A percentile compares a stretch with the other conserved stretches of the same genome.
Conservation (phyloP, 2,113 vertebrate genomes). For the Noturus placidus region DNA sequence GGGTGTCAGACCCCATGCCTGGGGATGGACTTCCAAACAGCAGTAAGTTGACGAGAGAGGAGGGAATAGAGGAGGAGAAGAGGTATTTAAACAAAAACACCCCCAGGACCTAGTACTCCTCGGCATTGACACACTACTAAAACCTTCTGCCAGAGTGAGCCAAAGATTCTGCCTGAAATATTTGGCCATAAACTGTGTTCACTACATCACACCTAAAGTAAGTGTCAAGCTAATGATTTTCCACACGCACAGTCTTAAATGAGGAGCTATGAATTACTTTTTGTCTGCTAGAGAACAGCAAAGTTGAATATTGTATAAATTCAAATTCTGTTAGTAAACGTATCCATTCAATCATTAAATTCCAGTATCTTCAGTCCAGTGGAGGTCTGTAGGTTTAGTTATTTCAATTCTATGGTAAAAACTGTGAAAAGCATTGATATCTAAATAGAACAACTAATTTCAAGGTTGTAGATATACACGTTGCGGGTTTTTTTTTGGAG, state of each 20-base stretch:
- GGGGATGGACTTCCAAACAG: constrained; percentile 71
- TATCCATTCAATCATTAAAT: not conserved
- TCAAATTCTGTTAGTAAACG: not conserved
- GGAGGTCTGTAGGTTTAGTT: not conserved
- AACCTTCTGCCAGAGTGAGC: constrained; percentile 9
- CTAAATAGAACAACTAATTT: not conserved
- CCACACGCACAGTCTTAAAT: not conserved
- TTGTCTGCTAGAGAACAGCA: constrained; percentile 1
- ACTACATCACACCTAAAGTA: not conserved
- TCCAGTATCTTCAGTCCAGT: not conserved
- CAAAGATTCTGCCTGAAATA: constrained; percentile 27
- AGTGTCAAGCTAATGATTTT: not conserved
- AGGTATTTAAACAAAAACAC: constrained; percentile 65
- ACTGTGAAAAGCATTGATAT: not conserved
- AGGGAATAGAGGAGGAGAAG: constrained; percentile 50
- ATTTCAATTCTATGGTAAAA: not conserved
- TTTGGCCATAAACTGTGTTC: not conserved
- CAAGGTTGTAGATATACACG: constrained; percentile 19
- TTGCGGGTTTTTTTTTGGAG: constrained; percentile 36
- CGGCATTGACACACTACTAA: constrained; percentile 41
- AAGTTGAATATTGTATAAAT: not conserved
- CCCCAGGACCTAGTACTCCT: constrained; percentile 55
- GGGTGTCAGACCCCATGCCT: constrained; percentile 67
- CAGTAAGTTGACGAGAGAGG: constrained; percentile 62
- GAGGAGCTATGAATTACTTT: not conserved